Percentiles rank a stretch among this genome's conserved stretches.
Conservation (phyloP, 2,113 vertebrate species). For the Poeciliopsis turrubarensis region DNA sequence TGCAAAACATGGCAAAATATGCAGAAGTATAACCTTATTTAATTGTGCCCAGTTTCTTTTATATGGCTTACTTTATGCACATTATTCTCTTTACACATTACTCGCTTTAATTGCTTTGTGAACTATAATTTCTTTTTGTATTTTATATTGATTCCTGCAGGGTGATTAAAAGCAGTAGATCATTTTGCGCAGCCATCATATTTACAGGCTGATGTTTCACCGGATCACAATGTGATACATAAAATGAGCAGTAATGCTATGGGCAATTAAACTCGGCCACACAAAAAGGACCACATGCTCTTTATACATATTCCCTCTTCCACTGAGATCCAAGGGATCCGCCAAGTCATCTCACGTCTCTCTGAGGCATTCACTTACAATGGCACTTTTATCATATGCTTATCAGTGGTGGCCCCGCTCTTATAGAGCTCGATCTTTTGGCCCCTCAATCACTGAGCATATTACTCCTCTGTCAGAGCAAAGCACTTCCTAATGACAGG, state of each 20-base stretch:
- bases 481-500: constrained; percentile 97
- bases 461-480: constrained; percentile 99
- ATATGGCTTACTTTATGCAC: too few relatives aligned
- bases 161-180: constrained; percentile 54
- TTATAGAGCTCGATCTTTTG: constrained; percentile 89
- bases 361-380: constrained; percentile 78
- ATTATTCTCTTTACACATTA: neutral
- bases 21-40: too few relatives aligned
- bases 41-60: too few relatives aligned
- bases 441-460: constrained; percentile 99
- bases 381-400: constrained; percentile 88
- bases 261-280: constrained; percentile 74
- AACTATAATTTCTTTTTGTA: constrained; percentile 20
- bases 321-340: constrained; percentile 76
- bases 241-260: constrained; percentile 65
- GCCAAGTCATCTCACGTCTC: constrained; percentile 68
- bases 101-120: constrained; percentile 37
- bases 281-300: constrained; percentile 53
- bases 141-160: constrained; percentile 44
- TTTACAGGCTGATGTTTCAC: constrained; percentile 34
- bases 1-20: neutral
- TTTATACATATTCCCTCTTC: constrained; percentile 76
- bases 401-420: constrained; percentile 85
- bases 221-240: constrained; percentile 44
- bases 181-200: constrained; percentile 20